Conservation (phyloP, 2,797 vertebrate species). For the Acanthurus leucopareius region DNA sequence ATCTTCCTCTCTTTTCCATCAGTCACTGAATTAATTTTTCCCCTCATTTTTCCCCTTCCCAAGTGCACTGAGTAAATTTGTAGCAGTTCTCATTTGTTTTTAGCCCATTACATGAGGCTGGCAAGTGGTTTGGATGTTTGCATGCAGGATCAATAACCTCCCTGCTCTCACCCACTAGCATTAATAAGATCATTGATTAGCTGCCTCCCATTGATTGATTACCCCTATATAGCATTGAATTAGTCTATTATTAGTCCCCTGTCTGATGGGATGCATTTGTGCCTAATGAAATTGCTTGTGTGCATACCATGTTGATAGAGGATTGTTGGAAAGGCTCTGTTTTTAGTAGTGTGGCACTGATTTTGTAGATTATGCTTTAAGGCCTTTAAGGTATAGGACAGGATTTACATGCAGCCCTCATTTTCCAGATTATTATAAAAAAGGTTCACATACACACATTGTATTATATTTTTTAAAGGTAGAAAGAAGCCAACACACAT, state of each 20-base stretch:
- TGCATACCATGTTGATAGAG: slow-evolving; percentile 40
- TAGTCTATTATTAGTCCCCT: slow-evolving; percentile 74
- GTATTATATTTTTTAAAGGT: slow-evolving; percentile 5
- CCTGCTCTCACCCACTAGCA: slow-evolving; percentile 73
- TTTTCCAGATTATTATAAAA: slow-evolving; percentile 10
- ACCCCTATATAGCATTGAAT: slow-evolving; percentile 72
- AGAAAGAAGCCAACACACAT: slow-evolving; percentile 24
- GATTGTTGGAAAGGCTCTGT: slow-evolving; percentile 18
- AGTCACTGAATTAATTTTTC: slow-evolving; percentile 34
- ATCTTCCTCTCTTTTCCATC: slow-evolving; percentile 1
- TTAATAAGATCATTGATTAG: slow-evolving; percentile 86
- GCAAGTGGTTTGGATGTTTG: slow-evolving; percentile 70
- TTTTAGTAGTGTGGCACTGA: slow-evolving; percentile 15
- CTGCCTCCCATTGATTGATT: slow-evolving; percentile 83
- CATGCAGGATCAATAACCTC: slow-evolving; percentile 80
- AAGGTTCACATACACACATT: neutral
- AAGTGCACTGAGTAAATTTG: slow-evolving; percentile 24
- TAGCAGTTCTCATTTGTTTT: slow-evolving; percentile 47
- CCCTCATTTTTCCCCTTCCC: slow-evolving; percentile 7
- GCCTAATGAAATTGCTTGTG: slow-evolving; percentile 70
- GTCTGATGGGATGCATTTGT: slow-evolving; percentile 65
- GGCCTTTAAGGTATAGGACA: neutral
- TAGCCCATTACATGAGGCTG: slow-evolving; percentile 45
- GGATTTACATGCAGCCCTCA: slow-evolving; percentile 1
- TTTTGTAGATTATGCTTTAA: slow-evolving; percentile 20